Conservation (phyloP, 2,113 vertebrate genomes). For the Ceratotherium simum region DNA sequence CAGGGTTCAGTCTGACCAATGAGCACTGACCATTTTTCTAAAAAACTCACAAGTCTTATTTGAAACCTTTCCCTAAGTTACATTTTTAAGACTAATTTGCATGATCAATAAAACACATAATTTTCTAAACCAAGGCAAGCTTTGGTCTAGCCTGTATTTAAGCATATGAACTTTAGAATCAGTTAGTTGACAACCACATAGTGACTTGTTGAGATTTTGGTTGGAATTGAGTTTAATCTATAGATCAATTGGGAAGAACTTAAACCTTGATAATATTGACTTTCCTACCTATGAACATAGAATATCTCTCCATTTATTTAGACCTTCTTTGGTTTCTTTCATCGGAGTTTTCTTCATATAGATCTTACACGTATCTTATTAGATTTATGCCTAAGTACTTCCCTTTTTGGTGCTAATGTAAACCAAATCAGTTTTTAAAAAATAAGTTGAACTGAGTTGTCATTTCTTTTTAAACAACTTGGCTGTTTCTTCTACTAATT, state of each 20-base stretch:
- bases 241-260: neutral
- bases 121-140: neutral
- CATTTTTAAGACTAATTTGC: constrained; percentile 8
- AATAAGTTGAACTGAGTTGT: neutral
- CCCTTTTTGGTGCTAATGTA: neutral
- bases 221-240: constrained; percentile 3
- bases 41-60: neutral
- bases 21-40: neutral
- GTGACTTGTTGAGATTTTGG: neutral
- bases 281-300: neutral
- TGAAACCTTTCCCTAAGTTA: neutral
- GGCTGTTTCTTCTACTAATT: neutral
- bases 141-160: neutral
- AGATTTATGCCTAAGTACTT: neutral
- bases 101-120: neutral
- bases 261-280: neutral
- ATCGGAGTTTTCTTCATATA: neutral
- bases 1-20: neutral
- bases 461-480: neutral
- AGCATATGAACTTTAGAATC: neutral
- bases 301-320: neutral
- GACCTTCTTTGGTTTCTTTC: constrained; percentile 10
- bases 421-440: neutral
- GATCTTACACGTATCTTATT: neutral
- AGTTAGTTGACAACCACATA: neutral